Base-by-base conservation (phyloP, 2,797 vertebrate genomes). In the Eulemur albifrons region DNA sequence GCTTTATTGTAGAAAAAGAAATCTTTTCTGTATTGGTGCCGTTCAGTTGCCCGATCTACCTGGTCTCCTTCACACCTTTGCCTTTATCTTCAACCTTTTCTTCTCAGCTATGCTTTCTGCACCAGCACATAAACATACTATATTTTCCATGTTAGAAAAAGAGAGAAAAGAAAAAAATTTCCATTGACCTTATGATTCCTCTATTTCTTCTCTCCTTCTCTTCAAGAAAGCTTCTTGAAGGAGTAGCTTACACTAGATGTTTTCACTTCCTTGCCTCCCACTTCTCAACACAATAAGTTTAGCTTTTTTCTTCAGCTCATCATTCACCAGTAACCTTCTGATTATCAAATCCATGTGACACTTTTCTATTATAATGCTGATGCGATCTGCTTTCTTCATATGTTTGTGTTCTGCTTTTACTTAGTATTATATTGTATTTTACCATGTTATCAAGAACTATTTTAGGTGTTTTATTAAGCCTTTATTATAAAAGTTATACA, bases 401-500 rank as follows among this genome's bases (percentile, higher is more conserved):
- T 48, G 5, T 61, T 80, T 90, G 18, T 90, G 30, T 72, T 65
- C 63, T 70, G 5, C 63, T 63, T 73, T 43, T 13, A 35, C 57
- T 85, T 96, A 85, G 72, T 67, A 59, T 84, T 88, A 79, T 72
- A 95, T 11, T 59, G 4, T 61, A 32, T 52, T 79, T 96, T 67
- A 25, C 38, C 38, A 30, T 93, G 59, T 59, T 92, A 87, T 79
- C 27, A 73, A 72, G 27, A 95, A 82, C 69, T 87, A 89, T n/a
- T 93, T 96, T 96, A 85, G 9, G 23, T 57, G 12, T 61, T 86
- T 95, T 82, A 91, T 86, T 95, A 75, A 54, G 6, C 27, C 69
- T 92, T 82, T 81, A 30, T 90, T 93, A 50, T 88, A 79, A 88
- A 92, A 72, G 9, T 67, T 77, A 15, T 40, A 25, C 8, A 15